These are phyloP conservation scores for Desmodus rotundus DNA, from an alignment of 2,113 vertebrate genomes.

Conservation along the genomic window DNA sequence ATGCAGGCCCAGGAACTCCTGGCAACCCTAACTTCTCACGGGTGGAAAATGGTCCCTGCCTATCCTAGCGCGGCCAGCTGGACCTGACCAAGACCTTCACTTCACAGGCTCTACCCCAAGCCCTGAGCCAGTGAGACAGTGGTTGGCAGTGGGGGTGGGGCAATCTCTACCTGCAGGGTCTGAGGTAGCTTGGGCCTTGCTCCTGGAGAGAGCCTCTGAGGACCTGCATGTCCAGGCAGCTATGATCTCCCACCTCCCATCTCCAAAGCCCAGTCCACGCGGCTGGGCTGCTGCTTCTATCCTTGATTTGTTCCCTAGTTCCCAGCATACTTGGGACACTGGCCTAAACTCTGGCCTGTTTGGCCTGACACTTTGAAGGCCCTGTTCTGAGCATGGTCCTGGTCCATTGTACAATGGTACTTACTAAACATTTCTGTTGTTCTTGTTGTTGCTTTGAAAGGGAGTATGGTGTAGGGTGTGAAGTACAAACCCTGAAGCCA, in stretches of 20 bases:
- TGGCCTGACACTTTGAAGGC: neutral
- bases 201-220: neutral
- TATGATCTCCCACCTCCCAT: neutral
- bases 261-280: neutral
- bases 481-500: neutral
- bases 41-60: neutral
- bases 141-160: too few species aligned
- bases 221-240: neutral
- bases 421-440: neutral
- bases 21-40: neutral
- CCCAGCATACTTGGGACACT: neutral
- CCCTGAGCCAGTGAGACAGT: neutral
- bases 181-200: neutral
- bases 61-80: neutral
- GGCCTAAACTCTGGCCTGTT: neutral
- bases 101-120: neutral
- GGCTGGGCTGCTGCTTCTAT: neutral
- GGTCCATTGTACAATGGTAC: neutral
- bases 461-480: accelerated
- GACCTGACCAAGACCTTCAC: neutral
- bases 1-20: neutral
- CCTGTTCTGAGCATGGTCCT: neutral
- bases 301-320: neutral
- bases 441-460: neutral
- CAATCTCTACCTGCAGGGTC: neutral